Evolutionary conservation across 2,797 vertebrate genomes (phyloP).

Genomic region (Hozukius guyotensis): DNA sequence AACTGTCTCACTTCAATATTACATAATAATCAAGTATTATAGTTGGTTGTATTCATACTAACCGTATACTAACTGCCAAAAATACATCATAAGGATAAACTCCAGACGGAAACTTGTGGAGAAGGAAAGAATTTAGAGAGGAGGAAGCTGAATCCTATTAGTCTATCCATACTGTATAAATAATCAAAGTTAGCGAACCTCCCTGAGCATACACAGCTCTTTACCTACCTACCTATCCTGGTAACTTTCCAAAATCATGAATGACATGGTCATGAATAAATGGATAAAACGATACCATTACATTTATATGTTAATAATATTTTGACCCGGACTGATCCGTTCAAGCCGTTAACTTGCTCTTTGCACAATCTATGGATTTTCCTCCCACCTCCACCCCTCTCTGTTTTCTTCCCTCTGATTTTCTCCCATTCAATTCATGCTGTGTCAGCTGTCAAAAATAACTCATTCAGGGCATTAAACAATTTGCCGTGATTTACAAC

Average conservation of each 20-base stretch:
- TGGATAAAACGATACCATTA: background rate
- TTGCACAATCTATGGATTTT: conserved; percentile 11
- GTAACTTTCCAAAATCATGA: background rate
- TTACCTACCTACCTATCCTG: background rate
- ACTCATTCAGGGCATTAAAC: conserved; percentile 76
- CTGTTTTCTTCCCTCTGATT: conserved; percentile 32
- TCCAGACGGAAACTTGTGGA: background rate
- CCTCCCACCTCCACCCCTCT: conserved; percentile 29
- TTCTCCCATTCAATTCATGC: conserved; percentile 52
- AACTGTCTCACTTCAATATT: background rate
- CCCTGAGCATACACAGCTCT: background rate
- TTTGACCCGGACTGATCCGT: background rate
- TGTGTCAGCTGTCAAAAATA: conserved; percentile 68
- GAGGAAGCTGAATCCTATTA: background rate
- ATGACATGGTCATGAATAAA: background rate
- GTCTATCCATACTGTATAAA: background rate
- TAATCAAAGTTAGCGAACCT: background rate
- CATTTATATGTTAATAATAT: background rate
- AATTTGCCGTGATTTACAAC: conserved; percentile 79
- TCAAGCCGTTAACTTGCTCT: background rate
- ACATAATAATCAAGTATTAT: background rate
- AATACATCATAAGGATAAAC: background rate
- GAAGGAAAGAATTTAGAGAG: background rate
- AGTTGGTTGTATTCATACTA: background rate
- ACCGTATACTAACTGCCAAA: background rate